Conservation (phyloP, 2,113 vertebrate species). For the Ia io region DNA sequence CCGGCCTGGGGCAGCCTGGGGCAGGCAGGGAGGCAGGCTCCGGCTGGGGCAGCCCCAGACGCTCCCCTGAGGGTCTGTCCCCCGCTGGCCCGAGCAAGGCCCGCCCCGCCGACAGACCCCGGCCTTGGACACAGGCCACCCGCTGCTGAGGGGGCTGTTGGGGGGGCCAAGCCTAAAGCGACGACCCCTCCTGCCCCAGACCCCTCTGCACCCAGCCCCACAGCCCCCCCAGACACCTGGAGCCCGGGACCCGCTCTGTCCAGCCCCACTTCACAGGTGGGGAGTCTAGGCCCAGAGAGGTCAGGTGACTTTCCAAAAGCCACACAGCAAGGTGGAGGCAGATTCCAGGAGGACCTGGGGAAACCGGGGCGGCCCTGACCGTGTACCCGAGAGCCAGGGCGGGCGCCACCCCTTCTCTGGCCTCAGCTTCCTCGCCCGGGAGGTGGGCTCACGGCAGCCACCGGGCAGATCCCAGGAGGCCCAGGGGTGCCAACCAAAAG, state of each 20-base stretch:
- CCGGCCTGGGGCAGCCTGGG: neutral
- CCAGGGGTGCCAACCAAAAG: fast-evolving
- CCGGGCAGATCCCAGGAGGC: neutral
- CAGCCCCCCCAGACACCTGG: no score
- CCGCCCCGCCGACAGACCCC: neutral
- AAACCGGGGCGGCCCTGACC: neutral
- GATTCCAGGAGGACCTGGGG: neutral
- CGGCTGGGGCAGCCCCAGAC: neutral
- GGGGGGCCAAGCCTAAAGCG: no score
- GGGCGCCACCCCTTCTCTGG: neutral
- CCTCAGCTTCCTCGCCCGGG: neutral
- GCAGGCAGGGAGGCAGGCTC: neutral
- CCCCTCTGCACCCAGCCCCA: no score
- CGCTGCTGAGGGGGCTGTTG: no score
- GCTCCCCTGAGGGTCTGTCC: no score
- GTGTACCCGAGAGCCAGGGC: neutral
- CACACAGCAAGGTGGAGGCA: neutral
- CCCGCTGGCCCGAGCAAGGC: neutral
- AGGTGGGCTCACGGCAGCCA: neutral
- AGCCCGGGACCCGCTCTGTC: no score
- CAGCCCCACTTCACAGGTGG: neutral
- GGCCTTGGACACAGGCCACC: neutral
- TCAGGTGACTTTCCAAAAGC: neutral
- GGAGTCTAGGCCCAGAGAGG: neutral
- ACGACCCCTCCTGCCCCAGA: no score